Conservation (phyloP, 1,140 invertebrate species). For the Leptonema lineaticorne region DNA sequence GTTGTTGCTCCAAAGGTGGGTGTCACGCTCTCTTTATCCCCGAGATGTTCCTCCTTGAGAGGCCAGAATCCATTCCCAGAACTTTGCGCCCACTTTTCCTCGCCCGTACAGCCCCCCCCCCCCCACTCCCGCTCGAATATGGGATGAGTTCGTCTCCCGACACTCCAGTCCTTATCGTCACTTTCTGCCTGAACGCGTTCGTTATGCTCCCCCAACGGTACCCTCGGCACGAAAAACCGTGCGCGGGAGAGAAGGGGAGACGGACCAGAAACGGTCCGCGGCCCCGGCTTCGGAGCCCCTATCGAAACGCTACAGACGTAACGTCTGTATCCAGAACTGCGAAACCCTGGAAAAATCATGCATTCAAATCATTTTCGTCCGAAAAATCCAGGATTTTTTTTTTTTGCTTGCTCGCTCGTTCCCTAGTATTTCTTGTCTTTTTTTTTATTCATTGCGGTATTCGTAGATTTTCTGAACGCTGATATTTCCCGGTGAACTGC, state of each 20-base stretch:
- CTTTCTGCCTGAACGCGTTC: slow-evolving; percentile 55
- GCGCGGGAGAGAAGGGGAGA: not conserved
- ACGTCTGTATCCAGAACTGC: slow-evolving; percentile 14
- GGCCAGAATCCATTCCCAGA: slow-evolving; percentile 25
- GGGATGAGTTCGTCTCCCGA: too few relatives aligned
- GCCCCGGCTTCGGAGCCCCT: slow-evolving; percentile 13
- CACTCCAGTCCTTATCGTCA: slow-evolving; percentile 56
- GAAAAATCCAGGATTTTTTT: too few relatives aligned
- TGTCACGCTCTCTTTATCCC: slow-evolving; percentile 29
- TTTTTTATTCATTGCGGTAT: too few relatives aligned
- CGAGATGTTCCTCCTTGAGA: slow-evolving; percentile 35
- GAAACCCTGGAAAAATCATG: not conserved
- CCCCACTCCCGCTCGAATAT: slow-evolving; percentile 34
- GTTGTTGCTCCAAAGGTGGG: slow-evolving; percentile 22
- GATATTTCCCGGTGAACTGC: not conserved
- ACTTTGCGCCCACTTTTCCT: slow-evolving; percentile 40
- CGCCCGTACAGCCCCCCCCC: slow-evolving; percentile 27
- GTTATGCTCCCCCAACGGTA: slow-evolving; percentile 43
- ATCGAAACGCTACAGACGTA: slow-evolving; percentile 19
- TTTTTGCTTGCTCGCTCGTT: too few relatives aligned
- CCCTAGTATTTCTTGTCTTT: not conserved
- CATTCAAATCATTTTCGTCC: not conserved
- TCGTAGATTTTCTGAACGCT: too few relatives aligned
- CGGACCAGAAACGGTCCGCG: slow-evolving; percentile 13
- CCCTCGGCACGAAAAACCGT: slow-evolving; percentile 28